phyloP scores from a whole-genome alignment of 1,140 invertebrate genomes.

The Drosophila athabasca region DNA sequence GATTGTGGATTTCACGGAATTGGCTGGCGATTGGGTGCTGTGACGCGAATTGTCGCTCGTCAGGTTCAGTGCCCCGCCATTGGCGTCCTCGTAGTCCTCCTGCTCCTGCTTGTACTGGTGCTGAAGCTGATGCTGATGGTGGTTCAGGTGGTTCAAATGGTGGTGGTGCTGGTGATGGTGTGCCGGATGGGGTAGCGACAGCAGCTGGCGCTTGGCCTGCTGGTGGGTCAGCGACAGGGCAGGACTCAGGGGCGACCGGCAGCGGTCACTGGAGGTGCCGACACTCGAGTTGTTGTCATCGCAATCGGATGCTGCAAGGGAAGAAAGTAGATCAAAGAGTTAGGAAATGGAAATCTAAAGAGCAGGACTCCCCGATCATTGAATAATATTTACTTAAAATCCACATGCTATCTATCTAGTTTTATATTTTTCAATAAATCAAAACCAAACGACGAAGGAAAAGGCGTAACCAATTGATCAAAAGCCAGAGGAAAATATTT shows the following conservation, averaged over 20 bases:
- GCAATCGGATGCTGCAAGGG: slow-evolving; percentile 73
- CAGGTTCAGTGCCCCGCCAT: slow-evolving; percentile 74
- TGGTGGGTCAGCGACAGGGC: slow-evolving; percentile 59
- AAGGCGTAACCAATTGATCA: slow-evolving; percentile 9
- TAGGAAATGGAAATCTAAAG: slow-evolving; percentile 1
- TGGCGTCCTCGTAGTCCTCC: slow-evolving; percentile 70
- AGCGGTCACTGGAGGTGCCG: slow-evolving; percentile 79
- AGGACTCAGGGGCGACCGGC: slow-evolving; percentile 71
- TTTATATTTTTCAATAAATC: no score
- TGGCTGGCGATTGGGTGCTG: slow-evolving; percentile 72
- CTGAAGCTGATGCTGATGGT: slow-evolving; percentile 27
- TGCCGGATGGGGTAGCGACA: slow-evolving; percentile 62
- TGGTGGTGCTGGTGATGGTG: slow-evolving; percentile 49
- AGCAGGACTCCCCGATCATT: no score
- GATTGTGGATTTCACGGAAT: slow-evolving; percentile 64
- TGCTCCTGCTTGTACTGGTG: slow-evolving; percentile 55
- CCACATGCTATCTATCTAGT: no score
- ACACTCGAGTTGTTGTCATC: slow-evolving; percentile 80
- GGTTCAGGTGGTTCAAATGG: slow-evolving; percentile 30
- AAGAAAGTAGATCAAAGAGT: background rate
- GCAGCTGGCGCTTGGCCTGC: slow-evolving; percentile 68
- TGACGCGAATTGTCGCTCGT: slow-evolving; percentile 81
- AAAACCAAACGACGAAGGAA: background rate
- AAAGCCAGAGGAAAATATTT: slow-evolving; percentile 10
- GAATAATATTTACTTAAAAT: background rate